A percentile compares a stretch with the other conserved stretches of the same genome.
Evolutionary conservation across 2,888 invertebrate species (phyloP).

Genomic region (Tortrix viridana): DNA sequence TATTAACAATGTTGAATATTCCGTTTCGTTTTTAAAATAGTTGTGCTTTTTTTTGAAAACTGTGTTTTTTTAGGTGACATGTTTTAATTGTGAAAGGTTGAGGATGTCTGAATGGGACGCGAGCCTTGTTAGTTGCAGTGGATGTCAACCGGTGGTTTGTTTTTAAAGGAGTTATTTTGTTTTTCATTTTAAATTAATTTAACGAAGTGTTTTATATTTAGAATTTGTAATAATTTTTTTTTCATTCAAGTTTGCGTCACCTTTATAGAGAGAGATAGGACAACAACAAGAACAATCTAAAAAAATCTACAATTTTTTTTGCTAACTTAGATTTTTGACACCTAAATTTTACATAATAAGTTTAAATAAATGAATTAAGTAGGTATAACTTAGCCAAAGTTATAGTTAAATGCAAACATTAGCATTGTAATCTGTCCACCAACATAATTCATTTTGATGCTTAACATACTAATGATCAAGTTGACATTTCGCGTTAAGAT

Average conservation of each 20-base stretch:
- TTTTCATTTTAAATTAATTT: conserved; percentile 9
- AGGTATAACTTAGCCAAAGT: too few relatives aligned
- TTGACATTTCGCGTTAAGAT: conserved; percentile 26
- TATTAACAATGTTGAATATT: too few relatives aligned
- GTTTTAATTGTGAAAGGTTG: conserved; percentile 39
- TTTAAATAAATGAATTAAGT: too few relatives aligned
- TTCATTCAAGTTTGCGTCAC: background rate
- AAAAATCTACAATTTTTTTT: too few relatives aligned
- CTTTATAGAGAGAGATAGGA: too few relatives aligned
- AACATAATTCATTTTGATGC: conserved; percentile 19
- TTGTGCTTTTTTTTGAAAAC: conserved; percentile 30
- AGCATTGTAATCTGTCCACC: background rate
- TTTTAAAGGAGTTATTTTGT: conserved; percentile 23
- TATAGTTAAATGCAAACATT: too few relatives aligned
- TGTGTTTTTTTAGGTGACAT: conserved; percentile 34
- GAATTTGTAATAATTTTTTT: background rate
- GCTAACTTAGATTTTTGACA: too few relatives aligned
- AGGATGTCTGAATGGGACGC: conserved; percentile 31
- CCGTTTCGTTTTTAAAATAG: background rate
- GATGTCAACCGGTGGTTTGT: conserved; percentile 12
- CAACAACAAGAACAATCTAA: too few relatives aligned
- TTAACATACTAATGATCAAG: conserved; percentile 7
- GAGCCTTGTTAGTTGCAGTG: conserved; percentile 34
- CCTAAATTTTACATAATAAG: too few relatives aligned
- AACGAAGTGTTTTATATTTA: conserved; percentile 2